A percentile compares a stretch with the other conserved stretches of the same genome.
Evolutionary conservation across 2,797 vertebrate genomes (phyloP).

Genomic region (Sciaenops ocellatus): DNA sequence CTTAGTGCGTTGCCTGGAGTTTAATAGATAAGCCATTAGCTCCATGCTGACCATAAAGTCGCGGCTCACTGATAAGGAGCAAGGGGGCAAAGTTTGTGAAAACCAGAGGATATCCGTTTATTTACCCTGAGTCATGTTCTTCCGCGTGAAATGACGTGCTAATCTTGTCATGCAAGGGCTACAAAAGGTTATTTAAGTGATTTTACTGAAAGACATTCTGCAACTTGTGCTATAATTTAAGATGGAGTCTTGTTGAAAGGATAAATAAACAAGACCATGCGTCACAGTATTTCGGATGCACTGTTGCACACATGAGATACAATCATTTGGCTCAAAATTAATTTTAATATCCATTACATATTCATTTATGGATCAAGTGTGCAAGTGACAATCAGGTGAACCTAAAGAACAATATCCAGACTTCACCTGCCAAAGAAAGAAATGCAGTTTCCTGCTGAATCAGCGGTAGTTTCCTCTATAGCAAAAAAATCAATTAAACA

Average conservation of each 20-base stretch:
- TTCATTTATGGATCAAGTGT: background rate
- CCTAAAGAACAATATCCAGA: background rate
- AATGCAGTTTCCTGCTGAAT: constrained; percentile 19
- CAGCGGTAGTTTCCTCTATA: background rate
- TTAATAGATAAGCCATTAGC: constrained; percentile 80
- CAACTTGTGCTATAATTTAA: background rate
- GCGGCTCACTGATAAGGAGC: constrained; percentile 54
- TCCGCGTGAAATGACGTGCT: too few relatives aligned
- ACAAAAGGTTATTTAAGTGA: background rate
- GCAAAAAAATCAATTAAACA: background rate
- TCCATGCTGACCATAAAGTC: constrained; percentile 26
- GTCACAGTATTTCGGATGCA: background rate
- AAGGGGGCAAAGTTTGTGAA: constrained; percentile 69
- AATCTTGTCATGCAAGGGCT: background rate
- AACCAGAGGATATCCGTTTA: background rate
- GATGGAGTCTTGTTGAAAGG: too few relatives aligned
- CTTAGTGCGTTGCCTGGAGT: constrained; percentile 63
- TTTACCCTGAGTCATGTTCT: background rate
- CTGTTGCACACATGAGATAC: background rate
- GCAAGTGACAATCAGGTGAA: background rate
- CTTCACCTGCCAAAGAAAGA: constrained; percentile 24
- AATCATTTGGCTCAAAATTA: background rate
- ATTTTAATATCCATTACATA: background rate
- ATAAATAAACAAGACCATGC: too few relatives aligned
- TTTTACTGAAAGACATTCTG: background rate